These are phyloP conservation scores for Ptyas mucosa DNA, from an alignment of 2,113 vertebrate species.

Conservation along the genomic window DNA sequence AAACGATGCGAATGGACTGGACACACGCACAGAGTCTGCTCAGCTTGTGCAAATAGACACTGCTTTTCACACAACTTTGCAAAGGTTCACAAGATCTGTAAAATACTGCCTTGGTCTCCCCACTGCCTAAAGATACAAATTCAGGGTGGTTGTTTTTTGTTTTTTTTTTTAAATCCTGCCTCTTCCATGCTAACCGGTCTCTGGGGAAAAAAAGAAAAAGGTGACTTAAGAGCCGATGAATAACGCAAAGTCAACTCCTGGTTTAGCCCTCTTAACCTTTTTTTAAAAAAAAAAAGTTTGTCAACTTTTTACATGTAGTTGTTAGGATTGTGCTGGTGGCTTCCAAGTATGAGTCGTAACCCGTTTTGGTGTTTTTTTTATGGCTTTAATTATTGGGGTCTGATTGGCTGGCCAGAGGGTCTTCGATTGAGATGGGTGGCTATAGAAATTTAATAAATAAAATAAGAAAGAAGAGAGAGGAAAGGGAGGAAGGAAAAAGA, in stretches of 20 bases:
- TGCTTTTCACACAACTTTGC: conserved; percentile 63
- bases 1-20: conserved; percentile 28
- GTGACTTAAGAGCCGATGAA: not conserved
- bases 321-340: not conserved
- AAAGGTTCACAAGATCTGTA: conserved; percentile 71
- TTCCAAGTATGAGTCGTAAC: not conserved
- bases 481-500: too few species aligned
- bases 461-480: too few species aligned
- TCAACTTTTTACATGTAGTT: not conserved
- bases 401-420: too few species aligned
- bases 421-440: too few species aligned
- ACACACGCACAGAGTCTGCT: conserved; percentile 32
- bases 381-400: too few species aligned
- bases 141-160: not conserved
- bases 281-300: too few species aligned
- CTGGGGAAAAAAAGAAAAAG: not conserved
- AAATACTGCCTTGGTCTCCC: not conserved
- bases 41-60: conserved; percentile 51
- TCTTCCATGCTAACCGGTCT: not conserved
- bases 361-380: too few species aligned
- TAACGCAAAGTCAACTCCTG: not conserved
- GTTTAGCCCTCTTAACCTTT: not conserved
- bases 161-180: not conserved
- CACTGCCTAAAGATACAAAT: not conserved
- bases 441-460: too few species aligned